phyloP scores from a whole-genome alignment of 2,113 vertebrate genomes.

The Smithornis capensis region DNA sequence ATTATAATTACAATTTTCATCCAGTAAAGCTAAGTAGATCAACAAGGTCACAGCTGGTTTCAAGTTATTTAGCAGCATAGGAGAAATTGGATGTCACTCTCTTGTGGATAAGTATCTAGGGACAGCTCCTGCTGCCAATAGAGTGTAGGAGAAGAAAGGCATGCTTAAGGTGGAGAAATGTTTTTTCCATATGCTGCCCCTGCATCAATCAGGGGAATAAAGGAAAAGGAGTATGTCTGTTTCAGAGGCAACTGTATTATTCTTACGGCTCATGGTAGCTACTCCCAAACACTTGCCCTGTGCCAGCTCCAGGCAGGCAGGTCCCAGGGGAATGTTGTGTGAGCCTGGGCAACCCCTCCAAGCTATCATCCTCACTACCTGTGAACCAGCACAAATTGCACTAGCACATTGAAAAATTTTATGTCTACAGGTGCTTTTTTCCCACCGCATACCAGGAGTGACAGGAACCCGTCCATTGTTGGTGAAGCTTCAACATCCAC shows the following conservation, averaged over 20 bases:
- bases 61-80: neutral
- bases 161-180: neutral
- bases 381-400: neutral
- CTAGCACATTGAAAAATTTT: neutral
- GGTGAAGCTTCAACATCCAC: neutral
- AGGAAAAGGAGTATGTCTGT: neutral
- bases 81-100: slow-evolving; percentile 15
- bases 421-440: neutral
- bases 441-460: neutral
- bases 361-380: neutral
- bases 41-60: neutral
- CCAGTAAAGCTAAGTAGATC: slow-evolving; percentile 22
- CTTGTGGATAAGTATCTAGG: neutral
- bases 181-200: too few relatives aligned
- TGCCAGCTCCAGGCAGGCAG: neutral
- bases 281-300: rapidly evolving
- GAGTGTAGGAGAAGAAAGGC: neutral
- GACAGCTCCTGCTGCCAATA: neutral
- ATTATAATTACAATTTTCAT: neutral
- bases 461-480: neutral
- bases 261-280: rapidly evolving
- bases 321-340: rapidly evolving
- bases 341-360: neutral
- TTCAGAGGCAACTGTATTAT: rapidly evolving
- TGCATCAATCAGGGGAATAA: neutral